Percentiles rank a stretch among this genome's conserved stretches.
These are phyloP conservation scores for Thecophora atra DNA, from an alignment of 2,888 invertebrate genomes.

Conservation along the genomic window DNA sequence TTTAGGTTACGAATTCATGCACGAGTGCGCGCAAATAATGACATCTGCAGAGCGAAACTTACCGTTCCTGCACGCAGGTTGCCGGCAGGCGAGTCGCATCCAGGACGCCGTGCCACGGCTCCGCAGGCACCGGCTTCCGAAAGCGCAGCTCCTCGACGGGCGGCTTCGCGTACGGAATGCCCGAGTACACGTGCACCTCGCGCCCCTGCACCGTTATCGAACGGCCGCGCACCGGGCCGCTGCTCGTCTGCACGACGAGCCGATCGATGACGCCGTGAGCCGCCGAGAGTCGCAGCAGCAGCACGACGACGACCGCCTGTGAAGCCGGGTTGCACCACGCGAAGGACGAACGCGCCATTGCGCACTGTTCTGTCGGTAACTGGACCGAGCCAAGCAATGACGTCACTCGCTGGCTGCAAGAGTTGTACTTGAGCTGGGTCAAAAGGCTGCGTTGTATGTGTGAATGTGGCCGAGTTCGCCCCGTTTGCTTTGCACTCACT, in stretches of 20 bases:
- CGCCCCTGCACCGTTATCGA: constrained; percentile 83
- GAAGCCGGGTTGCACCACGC: constrained; percentile 39
- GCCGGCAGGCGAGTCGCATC: constrained; percentile 85
- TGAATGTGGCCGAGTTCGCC: background rate
- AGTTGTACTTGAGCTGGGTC: constrained; percentile 34
- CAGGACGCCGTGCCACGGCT: constrained; percentile 86
- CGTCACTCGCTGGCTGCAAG: constrained; percentile 45
- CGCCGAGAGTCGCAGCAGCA: constrained; percentile 56
- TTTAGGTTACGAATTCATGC: constrained; percentile 9
- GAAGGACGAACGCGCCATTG: constrained; percentile 47
- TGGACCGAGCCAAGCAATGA: constrained; percentile 41
- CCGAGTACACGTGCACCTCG: constrained; percentile 87
- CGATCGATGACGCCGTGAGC: constrained; percentile 71
- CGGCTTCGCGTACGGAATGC: constrained; percentile 91
- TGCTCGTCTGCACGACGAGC: constrained; percentile 83
- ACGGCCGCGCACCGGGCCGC: constrained; percentile 82
- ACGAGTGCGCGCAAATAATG: background rate
- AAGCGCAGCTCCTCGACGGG: constrained; percentile 87
- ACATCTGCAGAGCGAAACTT: constrained; percentile 48
- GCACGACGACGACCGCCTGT: constrained; percentile 48
- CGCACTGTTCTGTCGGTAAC: constrained; percentile 29
- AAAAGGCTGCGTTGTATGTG: constrained; percentile 18
- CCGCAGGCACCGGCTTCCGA: constrained; percentile 84
- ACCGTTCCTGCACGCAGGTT: constrained; percentile 86
- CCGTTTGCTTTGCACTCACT: background rate